These are phyloP conservation scores for Xiphophorus maculatus DNA, from an alignment of 2,113 vertebrate genomes.

Conservation along the genomic window DNA sequence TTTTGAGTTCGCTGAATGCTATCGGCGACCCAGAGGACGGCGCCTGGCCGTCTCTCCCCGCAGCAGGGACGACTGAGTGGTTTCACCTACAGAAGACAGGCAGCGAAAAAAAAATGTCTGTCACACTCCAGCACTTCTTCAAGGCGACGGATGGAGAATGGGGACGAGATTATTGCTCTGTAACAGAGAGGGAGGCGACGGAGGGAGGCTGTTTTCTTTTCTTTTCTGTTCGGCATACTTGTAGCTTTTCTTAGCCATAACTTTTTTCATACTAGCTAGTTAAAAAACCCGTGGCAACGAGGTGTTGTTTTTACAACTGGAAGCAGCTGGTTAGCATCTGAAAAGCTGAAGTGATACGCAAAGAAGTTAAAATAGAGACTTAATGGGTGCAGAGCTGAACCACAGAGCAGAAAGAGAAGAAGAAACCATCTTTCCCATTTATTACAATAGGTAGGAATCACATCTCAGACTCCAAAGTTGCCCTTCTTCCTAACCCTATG, in stretches of 20 bases:
- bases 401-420: too few species aligned
- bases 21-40: constrained; percentile 37
- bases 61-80: constrained; percentile 40
- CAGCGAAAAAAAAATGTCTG: constrained; percentile 42
- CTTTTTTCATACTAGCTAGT: neutral
- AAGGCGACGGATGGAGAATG: constrained; percentile 36
- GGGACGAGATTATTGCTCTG: constrained; percentile 41
- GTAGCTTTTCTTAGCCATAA: neutral
- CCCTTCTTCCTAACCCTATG: too few species aligned
- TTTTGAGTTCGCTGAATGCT: constrained; percentile 61
- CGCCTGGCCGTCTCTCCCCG: constrained; percentile 37
- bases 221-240: neutral
- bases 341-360: too few species aligned
- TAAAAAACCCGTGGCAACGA: too few species aligned
- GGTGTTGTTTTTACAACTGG: too few species aligned
- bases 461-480: too few species aligned
- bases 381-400: too few species aligned
- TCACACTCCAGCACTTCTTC: constrained; percentile 55
- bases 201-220: neutral
- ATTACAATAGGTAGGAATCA: too few species aligned
- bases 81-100: constrained; percentile 33
- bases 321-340: too few species aligned
- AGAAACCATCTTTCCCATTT: too few species aligned
- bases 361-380: too few species aligned
- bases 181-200: neutral